phyloP scores from a whole-genome alignment of 2,113 vertebrate genomes.

The Plestiodon gilberti region DNA sequence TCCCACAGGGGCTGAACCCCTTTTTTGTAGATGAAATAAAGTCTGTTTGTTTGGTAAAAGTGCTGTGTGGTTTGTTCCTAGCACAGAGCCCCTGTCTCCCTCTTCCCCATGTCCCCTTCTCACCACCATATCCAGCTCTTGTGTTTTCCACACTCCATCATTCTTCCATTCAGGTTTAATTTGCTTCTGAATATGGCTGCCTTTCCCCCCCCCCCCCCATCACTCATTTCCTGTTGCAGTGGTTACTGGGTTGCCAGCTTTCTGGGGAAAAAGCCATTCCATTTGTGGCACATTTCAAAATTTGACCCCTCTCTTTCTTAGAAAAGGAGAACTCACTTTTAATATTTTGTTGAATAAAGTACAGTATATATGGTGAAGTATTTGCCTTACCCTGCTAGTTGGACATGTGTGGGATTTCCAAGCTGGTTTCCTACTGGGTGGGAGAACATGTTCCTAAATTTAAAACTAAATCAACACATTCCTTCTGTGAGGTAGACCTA shows the following conservation, averaged over 20 bases:
- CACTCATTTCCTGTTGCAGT: slow-evolving; percentile 16
- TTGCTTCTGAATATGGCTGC: slow-evolving; percentile 9
- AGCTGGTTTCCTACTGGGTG: background rate
- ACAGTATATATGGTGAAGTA: background rate
- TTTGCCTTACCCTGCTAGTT: background rate
- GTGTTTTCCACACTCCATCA: slow-evolving; percentile 1
- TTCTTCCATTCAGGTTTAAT: slow-evolving; percentile 20
- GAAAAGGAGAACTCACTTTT: background rate
- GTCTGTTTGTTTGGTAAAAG: slow-evolving; percentile 77
- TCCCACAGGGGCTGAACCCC: slow-evolving; percentile 48
- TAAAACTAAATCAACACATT: background rate
- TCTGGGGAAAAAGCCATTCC: background rate
- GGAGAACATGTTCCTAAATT: background rate
- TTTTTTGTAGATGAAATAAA: slow-evolving; percentile 82
- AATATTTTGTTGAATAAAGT: background rate
- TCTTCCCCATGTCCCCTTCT: slow-evolving; percentile 26
- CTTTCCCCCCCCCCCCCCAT: slow-evolving; percentile 20
- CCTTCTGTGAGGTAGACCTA: background rate
- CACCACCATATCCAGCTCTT: slow-evolving; percentile 6
- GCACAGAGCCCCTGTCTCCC: slow-evolving; percentile 46
- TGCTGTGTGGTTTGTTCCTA: slow-evolving; percentile 78
- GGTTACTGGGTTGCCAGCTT: background rate
- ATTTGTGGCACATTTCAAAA: background rate
- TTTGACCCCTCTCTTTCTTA: background rate
- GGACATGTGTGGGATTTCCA: background rate